Evolutionary conservation across 2,113 vertebrate species (phyloP).

Genomic region (Platanista minor): DNA sequence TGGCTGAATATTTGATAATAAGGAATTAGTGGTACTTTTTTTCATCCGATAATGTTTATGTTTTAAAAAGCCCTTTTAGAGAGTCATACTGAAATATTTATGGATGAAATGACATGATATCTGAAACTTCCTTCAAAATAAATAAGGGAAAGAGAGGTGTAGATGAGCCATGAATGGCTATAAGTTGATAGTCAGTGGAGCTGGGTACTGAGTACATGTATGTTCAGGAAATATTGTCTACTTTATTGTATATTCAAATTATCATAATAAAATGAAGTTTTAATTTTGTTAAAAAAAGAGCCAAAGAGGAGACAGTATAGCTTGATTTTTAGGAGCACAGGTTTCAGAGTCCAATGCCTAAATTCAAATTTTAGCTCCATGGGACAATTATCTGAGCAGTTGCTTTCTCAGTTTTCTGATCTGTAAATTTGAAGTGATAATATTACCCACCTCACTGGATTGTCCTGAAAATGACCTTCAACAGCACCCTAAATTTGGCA

Average conservation of each 20-base stretch:
- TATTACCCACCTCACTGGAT: not conserved
- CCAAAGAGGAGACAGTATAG: not conserved
- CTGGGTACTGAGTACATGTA: not conserved
- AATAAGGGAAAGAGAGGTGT: not conserved
- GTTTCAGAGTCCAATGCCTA: not conserved
- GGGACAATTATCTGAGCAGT: not conserved
- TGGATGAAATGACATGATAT: not conserved
- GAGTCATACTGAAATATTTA: not conserved
- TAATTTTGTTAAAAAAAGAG: not conserved
- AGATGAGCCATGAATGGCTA: not conserved
- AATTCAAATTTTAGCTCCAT: conserved; percentile 7
- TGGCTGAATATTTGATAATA: not conserved
- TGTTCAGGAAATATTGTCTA: not conserved
- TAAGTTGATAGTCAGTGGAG: not conserved
- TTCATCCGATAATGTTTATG: not conserved
- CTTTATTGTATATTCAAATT: not conserved
- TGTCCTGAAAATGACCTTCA: not conserved
- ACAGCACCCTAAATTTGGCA: not conserved
- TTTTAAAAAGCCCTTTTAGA: not conserved
- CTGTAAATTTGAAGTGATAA: not conserved
- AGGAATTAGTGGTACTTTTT: not conserved
- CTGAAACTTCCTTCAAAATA: not conserved
- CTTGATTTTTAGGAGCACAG: not conserved
- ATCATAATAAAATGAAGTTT: not conserved
- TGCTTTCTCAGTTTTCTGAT: not conserved